Evolutionary conservation across 2,888 invertebrate genomes (phyloP), one percentile per base, ranked within the genome.

Genomic region (Steinernema scapterisci): DNA sequence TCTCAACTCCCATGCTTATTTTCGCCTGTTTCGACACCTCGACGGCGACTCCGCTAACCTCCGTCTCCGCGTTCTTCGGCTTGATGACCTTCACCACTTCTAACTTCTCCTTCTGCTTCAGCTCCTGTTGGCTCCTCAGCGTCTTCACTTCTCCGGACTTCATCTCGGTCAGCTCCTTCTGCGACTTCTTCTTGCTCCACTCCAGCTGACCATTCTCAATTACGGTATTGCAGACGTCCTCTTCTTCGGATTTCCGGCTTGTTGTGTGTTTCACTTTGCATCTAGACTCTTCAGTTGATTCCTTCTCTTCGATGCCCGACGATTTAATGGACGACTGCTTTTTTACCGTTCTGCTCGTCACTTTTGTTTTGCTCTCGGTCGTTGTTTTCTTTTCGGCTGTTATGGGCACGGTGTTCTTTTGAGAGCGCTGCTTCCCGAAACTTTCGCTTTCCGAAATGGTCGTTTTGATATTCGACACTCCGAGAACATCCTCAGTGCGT

Each of bases 341-440:
- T 51, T 76, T 80, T 6, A 75, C 56, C 21, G 52, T 77, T 51
- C 38, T 75, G 48, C 63, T 73, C 43, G 54, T 76, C 52, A 76
- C 71, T 54, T 71, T 75, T 43, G 80, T 76, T 56, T 75, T 77
- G 51, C 78, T 76, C 45, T 79, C 79, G 19, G 38, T 74, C 16
- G 78, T 80, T 23, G 54, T 71, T 48, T 79, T 79, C 70, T 73
- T 45, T 44, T 80, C 80, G 25, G 81, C 38, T 25, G 44, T 76
- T 46, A 74, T 51, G 13, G 76, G 27, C 44, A 79, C 51, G n/a
- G 51, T 44, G 27, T 76, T 76, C 31, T 27, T 73, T 38, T 51
- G 63, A 48, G 52, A 54, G 44, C 44, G 48, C 46, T 56, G 74
- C 27, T 70, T 48, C 21, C 70, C 73, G 21, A 80, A 78, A 25